Conservation (phyloP, 2,797 vertebrate genomes). For the Bovichtus diacanthus region DNA sequence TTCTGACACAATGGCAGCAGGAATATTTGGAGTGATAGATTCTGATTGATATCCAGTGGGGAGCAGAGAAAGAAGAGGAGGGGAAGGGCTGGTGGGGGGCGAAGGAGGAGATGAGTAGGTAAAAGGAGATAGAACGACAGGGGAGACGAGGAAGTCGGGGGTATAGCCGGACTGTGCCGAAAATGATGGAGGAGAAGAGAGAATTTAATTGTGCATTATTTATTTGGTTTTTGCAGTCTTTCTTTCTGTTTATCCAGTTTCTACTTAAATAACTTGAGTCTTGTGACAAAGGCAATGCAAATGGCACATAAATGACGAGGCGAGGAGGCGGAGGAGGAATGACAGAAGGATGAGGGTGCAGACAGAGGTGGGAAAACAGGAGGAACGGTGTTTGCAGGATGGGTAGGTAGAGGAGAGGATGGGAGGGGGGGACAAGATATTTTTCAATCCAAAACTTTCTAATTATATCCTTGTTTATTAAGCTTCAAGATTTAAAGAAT, state of each 20-base stretch:
- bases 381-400: constrained; percentile 7
- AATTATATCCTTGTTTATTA: neutral
- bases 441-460: neutral
- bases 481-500: too few relatives aligned
- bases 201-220: constrained; percentile 11
- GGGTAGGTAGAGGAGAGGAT: neutral
- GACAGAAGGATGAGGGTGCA: neutral
- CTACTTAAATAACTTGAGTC: neutral
- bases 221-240: neutral
- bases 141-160: neutral
- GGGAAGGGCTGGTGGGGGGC: neutral
- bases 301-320: constrained; percentile 2
- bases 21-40: constrained; percentile 84
- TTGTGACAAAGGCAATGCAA: neutral
- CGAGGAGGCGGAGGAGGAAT: neutral
- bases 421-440: neutral
- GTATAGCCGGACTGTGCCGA: neutral
- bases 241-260: neutral
- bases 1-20: constrained; percentile 84
- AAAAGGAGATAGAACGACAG: neutral
- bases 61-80: constrained; percentile 46
- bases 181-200: constrained; percentile 2
- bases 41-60: constrained; percentile 87
- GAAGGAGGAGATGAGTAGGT: constrained; percentile 5
- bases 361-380: constrained; percentile 33